These are phyloP conservation scores for Rhynchonycteris naso DNA, from an alignment of 2,797 vertebrate species.

Conservation along the genomic window DNA sequence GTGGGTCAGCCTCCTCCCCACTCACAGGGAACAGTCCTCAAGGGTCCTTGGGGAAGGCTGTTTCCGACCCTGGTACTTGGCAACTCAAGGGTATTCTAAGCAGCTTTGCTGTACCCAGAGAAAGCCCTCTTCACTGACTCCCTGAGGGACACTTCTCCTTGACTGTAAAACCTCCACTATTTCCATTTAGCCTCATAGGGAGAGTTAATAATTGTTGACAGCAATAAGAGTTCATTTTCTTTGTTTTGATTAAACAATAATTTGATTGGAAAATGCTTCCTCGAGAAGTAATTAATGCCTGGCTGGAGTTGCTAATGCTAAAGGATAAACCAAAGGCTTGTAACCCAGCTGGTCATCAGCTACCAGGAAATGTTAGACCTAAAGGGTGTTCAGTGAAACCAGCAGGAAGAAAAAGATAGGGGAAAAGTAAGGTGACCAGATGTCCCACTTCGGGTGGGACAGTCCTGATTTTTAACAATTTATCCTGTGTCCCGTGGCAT, in stretches of 20 bases:
- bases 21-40: neutral
- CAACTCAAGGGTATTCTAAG: neutral
- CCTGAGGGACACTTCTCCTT: neutral
- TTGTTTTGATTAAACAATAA: conserved; percentile 71
- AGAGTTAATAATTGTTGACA: conserved; percentile 7
- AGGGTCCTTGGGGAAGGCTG: neutral
- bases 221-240: conserved; percentile 60
- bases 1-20: neutral
- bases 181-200: neutral
- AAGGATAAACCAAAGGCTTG: conserved; percentile 46
- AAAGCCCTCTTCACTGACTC: neutral
- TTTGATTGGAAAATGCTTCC: conserved; percentile 69
- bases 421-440: neutral
- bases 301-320: neutral
- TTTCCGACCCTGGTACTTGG: neutral
- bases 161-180: neutral
- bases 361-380: conserved; percentile 31
- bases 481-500: no score
- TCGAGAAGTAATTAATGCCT: conserved; percentile 55
- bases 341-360: conserved; percentile 61
- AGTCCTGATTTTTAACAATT: neutral
- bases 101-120: neutral
- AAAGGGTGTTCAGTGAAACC: neutral
- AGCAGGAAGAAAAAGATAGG: neutral
- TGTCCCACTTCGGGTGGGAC: neutral